phyloP scores from a whole-genome alignment of 2,888 invertebrate species.

The Steromphala cineraria region DNA sequence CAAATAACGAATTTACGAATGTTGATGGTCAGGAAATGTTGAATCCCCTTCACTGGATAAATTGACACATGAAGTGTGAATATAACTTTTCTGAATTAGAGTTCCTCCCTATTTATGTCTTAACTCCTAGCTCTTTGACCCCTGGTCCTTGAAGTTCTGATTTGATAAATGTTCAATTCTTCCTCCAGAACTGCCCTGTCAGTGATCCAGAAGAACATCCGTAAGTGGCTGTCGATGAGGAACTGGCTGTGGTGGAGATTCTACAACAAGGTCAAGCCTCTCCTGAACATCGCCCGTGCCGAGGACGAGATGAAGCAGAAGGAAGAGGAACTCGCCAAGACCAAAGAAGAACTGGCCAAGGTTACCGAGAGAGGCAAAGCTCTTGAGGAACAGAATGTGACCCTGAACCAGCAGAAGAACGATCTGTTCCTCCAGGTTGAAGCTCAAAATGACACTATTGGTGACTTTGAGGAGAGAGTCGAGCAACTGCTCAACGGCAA shows the following conservation, averaged over 20 bases:
- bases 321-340: conserved; percentile 97
- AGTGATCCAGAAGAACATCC: conserved; percentile 99
- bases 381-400: conserved; percentile 93
- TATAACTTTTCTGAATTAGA: no score
- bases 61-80: no score
- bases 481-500: conserved; percentile 96
- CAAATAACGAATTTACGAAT: not conserved
- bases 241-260: conserved; percentile 99
- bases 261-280: conserved; percentile 86
- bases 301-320: conserved; percentile 98
- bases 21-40: no score
- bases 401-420: conserved; percentile 95
- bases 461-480: conserved; percentile 94
- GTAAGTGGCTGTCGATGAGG: conserved; percentile 98
- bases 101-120: no score
- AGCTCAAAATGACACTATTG: conserved; percentile 89
- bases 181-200: conserved; percentile 88
- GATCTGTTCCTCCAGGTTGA: conserved; percentile 90
- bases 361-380: conserved; percentile 98
- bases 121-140: no score
- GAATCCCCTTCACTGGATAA: no score
- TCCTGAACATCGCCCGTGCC: conserved; percentile 98
- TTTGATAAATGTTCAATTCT: not conserved
- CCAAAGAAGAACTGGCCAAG: conserved; percentile 94
- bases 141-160: no score